phyloP scores from a whole-genome alignment of 2,888 invertebrate species.

The Ptilodon capucinus region DNA sequence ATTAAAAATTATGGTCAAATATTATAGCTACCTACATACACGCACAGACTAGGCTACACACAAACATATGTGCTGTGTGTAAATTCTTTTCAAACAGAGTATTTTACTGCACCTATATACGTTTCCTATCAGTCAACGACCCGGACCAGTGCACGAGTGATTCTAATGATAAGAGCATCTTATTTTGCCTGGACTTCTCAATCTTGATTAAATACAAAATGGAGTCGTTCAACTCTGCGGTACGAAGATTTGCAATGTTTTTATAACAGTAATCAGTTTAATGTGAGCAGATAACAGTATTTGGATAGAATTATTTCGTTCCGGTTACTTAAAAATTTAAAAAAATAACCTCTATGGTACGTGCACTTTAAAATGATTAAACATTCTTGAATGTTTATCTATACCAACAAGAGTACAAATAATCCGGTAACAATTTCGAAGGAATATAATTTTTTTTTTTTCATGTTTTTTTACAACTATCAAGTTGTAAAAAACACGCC shows the following conservation, averaged over 20 bases:
- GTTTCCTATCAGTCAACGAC: background rate
- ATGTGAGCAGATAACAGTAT: background rate
- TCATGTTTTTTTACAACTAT: too few species aligned
- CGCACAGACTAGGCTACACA: too few species aligned
- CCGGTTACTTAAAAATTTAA: background rate
- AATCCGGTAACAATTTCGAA: too few species aligned
- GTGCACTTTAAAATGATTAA: too few species aligned
- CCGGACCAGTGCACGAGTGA: background rate
- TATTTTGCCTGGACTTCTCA: background rate
- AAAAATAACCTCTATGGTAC: too few species aligned
- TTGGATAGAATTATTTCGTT: background rate
- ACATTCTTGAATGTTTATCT: too few species aligned
- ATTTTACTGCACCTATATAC: background rate
- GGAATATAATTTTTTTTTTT: too few species aligned
- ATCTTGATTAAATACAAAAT: conserved; percentile 1
- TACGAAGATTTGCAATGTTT: background rate
- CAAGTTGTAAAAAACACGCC: too few species aligned
- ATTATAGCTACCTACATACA: too few species aligned
- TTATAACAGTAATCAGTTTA: background rate
- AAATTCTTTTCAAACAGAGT: background rate
- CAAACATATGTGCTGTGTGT: too few species aligned
- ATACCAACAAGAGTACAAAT: too few species aligned
- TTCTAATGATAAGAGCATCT: background rate
- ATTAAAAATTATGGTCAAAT: too few species aligned
- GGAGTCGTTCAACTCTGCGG: background rate